Percentiles rank a stretch among this genome's conserved stretches.
Evolutionary conservation across 1,140 invertebrate species (phyloP).

Genomic region (Drosophila parabipectinata): DNA sequence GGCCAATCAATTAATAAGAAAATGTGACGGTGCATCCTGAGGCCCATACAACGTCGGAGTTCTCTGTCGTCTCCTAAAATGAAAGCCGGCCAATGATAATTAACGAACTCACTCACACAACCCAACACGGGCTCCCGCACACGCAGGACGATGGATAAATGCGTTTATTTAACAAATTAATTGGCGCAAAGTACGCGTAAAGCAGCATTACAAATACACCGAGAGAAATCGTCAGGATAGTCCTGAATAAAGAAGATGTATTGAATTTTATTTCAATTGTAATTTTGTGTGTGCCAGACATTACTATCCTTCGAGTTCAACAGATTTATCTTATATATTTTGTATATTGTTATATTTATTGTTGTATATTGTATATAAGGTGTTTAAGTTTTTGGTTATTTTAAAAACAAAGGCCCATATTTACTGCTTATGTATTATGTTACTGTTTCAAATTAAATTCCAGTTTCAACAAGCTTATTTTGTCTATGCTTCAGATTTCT

Average conservation of each 20-base stretch:
- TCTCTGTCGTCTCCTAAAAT: constrained; percentile 38
- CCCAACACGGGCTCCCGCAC: constrained; percentile 24
- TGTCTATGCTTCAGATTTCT: not conserved
- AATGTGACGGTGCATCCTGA: constrained; percentile 22
- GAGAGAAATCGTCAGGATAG: not conserved
- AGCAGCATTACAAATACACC: constrained; percentile 2
- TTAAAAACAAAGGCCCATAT: no score
- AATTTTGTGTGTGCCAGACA: no score
- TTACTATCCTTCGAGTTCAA: not conserved
- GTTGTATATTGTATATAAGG: no score
- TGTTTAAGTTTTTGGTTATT: no score
- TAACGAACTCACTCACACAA: constrained; percentile 43
- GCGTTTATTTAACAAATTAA: constrained; percentile 82
- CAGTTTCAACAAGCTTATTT: not conserved
- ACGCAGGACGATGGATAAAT: constrained; percentile 60
- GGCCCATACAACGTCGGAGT: not conserved
- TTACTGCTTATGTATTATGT: no score
- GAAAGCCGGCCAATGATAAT: constrained; percentile 50
- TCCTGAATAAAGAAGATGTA: not conserved
- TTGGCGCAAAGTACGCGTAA: constrained; percentile 63
- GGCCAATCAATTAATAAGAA: constrained; percentile 76
- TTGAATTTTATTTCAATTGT: not conserved
- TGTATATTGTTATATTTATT: not conserved
- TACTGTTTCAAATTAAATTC: not conserved
- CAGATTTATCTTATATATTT: not conserved